Conservation (phyloP, 35 echinoderm and acorn worm species). For the Acanthaster planci region DNA sequence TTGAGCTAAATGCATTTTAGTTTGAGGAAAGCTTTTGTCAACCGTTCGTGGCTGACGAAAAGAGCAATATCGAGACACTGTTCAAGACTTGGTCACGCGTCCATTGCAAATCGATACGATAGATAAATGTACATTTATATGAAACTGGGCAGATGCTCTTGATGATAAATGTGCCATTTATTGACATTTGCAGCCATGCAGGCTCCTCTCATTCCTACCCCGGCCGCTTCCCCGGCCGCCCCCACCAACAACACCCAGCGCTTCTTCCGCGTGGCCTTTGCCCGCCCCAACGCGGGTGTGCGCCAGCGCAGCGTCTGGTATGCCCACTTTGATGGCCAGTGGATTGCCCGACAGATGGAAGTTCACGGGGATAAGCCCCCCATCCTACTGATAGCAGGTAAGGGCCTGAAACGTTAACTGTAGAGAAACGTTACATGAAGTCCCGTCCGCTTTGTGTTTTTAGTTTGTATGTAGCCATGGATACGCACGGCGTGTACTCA, state of each 20-base stretch:
- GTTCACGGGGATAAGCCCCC: slow-evolving; percentile 74
- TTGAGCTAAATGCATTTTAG: too few species aligned
- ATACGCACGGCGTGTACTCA: too few species aligned
- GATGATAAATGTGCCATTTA: not conserved
- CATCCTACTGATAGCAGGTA: slow-evolving; percentile 86
- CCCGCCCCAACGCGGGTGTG: slow-evolving; percentile 28
- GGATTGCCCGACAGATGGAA: slow-evolving; percentile 98
- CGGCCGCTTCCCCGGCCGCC: not conserved
- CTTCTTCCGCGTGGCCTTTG: slow-evolving; percentile 89
- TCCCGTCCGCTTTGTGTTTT: too few species aligned
- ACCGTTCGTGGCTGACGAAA: too few species aligned
- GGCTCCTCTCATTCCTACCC: slow-evolving; percentile 33
- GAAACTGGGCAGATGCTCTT: not conserved
- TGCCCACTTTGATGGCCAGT: slow-evolving; percentile 95
- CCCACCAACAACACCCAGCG: slow-evolving; percentile 71
- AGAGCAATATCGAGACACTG: too few species aligned
- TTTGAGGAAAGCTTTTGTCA: too few species aligned
- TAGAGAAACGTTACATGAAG: too few species aligned
- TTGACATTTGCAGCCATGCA: not conserved
- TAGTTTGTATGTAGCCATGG: too few species aligned
- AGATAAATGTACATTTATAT: too few species aligned
- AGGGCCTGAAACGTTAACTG: slow-evolving; percentile 4
- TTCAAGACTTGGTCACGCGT: too few species aligned
- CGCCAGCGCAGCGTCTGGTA: slow-evolving; percentile 84
- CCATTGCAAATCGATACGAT: too few species aligned